Conservation (phyloP, 1,140 invertebrate species). For the Brachionus asplanchnoidis region DNA sequence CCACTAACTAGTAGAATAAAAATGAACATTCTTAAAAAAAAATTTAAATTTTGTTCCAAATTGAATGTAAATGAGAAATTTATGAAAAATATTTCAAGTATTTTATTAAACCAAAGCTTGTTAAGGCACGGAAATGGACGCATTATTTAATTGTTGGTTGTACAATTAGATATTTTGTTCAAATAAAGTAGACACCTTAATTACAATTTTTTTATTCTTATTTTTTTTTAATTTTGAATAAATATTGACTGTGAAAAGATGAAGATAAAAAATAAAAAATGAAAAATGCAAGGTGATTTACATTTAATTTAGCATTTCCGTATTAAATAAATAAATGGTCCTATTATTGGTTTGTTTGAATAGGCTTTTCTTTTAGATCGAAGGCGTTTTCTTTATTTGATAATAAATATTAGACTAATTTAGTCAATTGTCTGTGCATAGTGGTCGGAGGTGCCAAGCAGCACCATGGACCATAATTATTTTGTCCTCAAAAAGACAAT, state of each 20-base stretch:
- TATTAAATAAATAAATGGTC: constrained; percentile 8
- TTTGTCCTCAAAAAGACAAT: not conserved
- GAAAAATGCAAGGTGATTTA: constrained; percentile 22
- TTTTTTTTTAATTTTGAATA: not conserved
- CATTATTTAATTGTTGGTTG: constrained; percentile 6
- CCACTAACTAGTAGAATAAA: not conserved
- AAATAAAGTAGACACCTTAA: constrained; percentile 23
- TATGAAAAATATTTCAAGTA: constrained; percentile 15
- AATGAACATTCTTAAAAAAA: not conserved
- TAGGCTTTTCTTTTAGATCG: not conserved
- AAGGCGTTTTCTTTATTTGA: not conserved
- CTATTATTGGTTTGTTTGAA: not conserved
- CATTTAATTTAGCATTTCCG: constrained; percentile 31
- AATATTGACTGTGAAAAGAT: not conserved
- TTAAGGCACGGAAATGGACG: not conserved
- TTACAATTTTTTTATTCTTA: not conserved
- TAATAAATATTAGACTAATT: not conserved
- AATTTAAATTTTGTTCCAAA: not conserved
- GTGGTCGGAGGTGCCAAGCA: not conserved
- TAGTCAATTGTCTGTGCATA: not conserved
- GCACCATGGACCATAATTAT: not conserved
- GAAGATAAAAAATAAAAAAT: not conserved
- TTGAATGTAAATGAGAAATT: not conserved
- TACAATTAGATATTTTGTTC: not conserved
- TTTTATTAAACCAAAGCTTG: not conserved